Base-by-base conservation (phyloP, 2,797 vertebrate species). In the Microctenopoma steveboyesi region DNA sequence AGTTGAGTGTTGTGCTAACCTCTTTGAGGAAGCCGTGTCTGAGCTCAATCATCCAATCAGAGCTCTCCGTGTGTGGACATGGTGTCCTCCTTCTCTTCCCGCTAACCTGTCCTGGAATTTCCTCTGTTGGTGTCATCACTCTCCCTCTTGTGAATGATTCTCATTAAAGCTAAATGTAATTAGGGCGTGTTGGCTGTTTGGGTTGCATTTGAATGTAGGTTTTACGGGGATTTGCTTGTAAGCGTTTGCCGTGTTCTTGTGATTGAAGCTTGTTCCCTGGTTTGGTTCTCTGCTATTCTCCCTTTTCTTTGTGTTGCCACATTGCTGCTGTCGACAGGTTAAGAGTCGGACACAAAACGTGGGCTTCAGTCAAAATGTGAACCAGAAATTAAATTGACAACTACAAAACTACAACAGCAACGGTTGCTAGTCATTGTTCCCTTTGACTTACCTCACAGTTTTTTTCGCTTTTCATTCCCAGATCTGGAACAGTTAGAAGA, bases 401-500 rank as follows among this genome's bases (percentile, higher is more conserved):
- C 37, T 39, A 39, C 10, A 39, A 39, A 11, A 40, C 11, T 13
- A 40, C 39, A 40, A 40, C 13, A 14, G 14, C 14, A 11, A 42
- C 4, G 12, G 40, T 39, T 39, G 8, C 3, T 5, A 6, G 2
- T 43, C 7, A 7, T 16, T n/a, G 16, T 8, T 46, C 16, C 15
- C 15, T 3, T 7, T 35, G 35, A 9, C 12, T 5, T 53, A 57
- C 69, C 48, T 48, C 12, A 53, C 10, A 4, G 0, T 61, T 57
- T 60, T 27, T 70, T 35, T 64, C 3, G 1, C 5, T 81, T 48
- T 35, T 35, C 2, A 35, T 35, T 35, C 7, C 52, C 73, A 95
- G 93, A 93, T 64, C 65, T 79, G 37, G 87, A 89, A 11, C 92
- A 89, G 69, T 83, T 85, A 27, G 71, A 42, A 72, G 96, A 96